A percentile compares a stretch with the other conserved stretches of the same genome.
Evolutionary conservation across 2,113 vertebrate genomes (phyloP).

Genomic region (Rattus norvegicus): DNA sequence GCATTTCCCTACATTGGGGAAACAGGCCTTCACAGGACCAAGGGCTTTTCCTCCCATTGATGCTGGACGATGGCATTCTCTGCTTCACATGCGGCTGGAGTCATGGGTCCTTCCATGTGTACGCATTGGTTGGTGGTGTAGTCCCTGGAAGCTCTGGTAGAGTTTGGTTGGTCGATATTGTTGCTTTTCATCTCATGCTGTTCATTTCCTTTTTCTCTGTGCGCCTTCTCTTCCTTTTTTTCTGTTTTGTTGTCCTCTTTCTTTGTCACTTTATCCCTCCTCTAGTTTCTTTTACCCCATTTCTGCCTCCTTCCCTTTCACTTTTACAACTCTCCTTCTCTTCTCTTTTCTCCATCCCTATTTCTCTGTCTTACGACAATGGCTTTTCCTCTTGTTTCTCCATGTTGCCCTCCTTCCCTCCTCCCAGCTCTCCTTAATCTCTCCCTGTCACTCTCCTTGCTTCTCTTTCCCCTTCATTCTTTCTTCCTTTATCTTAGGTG

Average conservation of each 20-base stretch:
- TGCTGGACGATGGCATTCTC: too few species aligned
- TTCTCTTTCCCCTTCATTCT: background rate
- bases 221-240: background rate
- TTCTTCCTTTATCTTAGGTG: background rate
- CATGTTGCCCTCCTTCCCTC: too few species aligned
- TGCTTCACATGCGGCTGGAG: too few species aligned
- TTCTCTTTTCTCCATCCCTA: background rate
- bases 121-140: too few species aligned
- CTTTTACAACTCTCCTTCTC: background rate
- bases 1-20: too few species aligned
- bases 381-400: background rate
- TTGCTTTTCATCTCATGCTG: background rate
- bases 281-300: background rate
- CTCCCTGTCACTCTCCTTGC: accelerated
- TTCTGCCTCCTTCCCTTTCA: background rate
- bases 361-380: background rate
- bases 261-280: too few species aligned
- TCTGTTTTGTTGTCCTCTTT: background rate
- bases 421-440: background rate
- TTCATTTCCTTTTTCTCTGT: background rate
- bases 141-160: too few species aligned
- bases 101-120: too few species aligned
- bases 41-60: too few species aligned
- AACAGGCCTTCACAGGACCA: too few species aligned
- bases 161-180: too few species aligned